A percentile compares a stretch with the other conserved stretches of the same genome.
Conservation (phyloP, 2,888 invertebrate genomes). For the Tipula vernalis region DNA sequence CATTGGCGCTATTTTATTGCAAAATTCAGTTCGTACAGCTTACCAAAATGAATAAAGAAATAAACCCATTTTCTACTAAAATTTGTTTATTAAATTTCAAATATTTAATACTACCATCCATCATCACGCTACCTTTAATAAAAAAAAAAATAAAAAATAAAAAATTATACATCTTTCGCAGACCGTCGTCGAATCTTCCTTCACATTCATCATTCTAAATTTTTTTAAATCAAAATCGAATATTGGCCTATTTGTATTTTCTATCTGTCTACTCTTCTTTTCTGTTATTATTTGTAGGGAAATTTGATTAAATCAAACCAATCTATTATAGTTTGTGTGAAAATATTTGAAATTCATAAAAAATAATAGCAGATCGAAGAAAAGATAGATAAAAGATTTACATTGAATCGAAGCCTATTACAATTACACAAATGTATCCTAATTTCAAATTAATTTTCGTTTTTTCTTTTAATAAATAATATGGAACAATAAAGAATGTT, state of each 20-base stretch:
- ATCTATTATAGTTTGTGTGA: too few relatives aligned
- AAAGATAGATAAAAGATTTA: too few relatives aligned
- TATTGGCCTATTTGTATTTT: neutral
- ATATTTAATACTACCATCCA: neutral
- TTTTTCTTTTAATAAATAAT: too few relatives aligned
- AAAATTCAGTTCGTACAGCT: neutral
- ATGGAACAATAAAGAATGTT: too few relatives aligned
- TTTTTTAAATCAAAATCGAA: neutral
- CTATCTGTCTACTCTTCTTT: too few relatives aligned
- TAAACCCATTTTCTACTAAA: neutral
- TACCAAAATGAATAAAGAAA: neutral
- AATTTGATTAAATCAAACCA: too few relatives aligned
- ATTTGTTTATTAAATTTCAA: constrained; percentile 4
- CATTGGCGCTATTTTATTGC: too few relatives aligned
- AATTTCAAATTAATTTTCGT: neutral
- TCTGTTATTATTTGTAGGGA: too few relatives aligned
- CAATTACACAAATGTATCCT: neutral
- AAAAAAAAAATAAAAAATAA: neutral
- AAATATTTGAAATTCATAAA: too few relatives aligned
- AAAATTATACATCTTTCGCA: neutral
- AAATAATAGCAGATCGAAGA: too few relatives aligned
- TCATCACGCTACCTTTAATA: neutral
- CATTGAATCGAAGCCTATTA: neutral
- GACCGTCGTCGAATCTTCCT: neutral
- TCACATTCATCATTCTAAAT: neutral